Base-by-base conservation (phyloP, 2,113 vertebrate species). In the Mystacornis crossleyi region DNA sequence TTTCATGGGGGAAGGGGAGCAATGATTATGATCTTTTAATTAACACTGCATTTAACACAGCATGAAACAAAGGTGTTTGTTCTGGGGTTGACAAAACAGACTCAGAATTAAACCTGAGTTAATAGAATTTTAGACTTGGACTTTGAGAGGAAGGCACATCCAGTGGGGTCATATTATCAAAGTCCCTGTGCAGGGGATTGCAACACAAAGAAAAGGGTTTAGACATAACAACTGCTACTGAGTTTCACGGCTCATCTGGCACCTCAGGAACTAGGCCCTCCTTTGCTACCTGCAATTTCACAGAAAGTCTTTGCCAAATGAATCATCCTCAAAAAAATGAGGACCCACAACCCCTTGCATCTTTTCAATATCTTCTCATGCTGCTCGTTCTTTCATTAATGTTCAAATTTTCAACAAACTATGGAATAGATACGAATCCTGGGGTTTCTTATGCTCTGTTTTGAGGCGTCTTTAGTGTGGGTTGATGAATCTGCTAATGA, bases 1-100 rank as follows among this genome's bases (percentile, higher is more conserved):
- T 95, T 97, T 91, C 71, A 20, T 12, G 55, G 94, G 96, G 94
- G 95, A 97, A 94, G 80, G 86, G 89, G 75, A 69, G 38, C 62
- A 85, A 79, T 86, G 96, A 98, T 98, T 98, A 97, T 78, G 94
- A 98, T 98, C 97, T 98, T 98, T 97, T 98, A 98, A 97, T 98
- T 98, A 98, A 96, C 9, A 23, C 91, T 81, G 72, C 81, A 28
- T 62, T 97, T 97, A 96, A 86, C 91, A 81, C 36, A 81, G 92
- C 23, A 5, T 69, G 91, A 94, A 96, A 97, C 55, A 95, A 95
- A 95, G 53, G 83, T 95, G 88, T 95, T 97, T 97, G 92, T 94
- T 77, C 81, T 48, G 71, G 19, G 25, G 8, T 53, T 86, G 61
- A 34, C 65, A 88, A 88, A 94, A 88, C 33, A 81, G 70, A 24